Percentiles rank a stretch among this genome's conserved stretches.
Conservation (phyloP, 2,888 invertebrate genomes). For the Mimachlamys varia region DNA sequence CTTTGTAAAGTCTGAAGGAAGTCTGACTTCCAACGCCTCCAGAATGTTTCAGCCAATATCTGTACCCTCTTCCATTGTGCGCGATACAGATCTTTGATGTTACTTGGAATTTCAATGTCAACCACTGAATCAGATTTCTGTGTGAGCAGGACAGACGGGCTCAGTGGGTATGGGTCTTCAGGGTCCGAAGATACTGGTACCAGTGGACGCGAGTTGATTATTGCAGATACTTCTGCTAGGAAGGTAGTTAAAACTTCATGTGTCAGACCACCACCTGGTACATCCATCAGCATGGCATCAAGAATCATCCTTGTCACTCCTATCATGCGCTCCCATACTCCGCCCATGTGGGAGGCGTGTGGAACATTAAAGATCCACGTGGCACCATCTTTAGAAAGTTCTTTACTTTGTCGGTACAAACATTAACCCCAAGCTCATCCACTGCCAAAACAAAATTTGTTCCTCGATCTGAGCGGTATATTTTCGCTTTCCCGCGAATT, state of each 20-base stretch:
- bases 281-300: constrained; percentile 49
- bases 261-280: constrained; percentile 41
- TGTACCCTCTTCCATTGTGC: too few species aligned
- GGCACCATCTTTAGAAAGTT: neutral
- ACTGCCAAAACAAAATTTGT: neutral
- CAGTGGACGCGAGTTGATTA: constrained; percentile 56
- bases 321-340: constrained; percentile 43
- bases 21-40: constrained; percentile 52
- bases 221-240: constrained; percentile 53
- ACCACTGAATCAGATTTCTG: too few species aligned
- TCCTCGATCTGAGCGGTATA: neutral
- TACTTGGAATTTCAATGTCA: too few species aligned
- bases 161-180: constrained; percentile 49
- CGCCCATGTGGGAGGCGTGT: too few species aligned
- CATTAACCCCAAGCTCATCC: neutral
- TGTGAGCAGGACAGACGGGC: constrained; percentile 51
- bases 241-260: constrained; percentile 56
- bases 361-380: neutral
- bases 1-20: constrained; percentile 48
- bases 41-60: constrained; percentile 52
- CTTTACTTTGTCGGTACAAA: neutral
- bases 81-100: too few species aligned
- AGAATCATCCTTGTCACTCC: constrained; percentile 46
- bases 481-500: neutral
- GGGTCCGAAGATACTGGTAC: constrained; percentile 52